Evolutionary conservation across 2,888 invertebrate genomes (phyloP).

Genomic region (Drosophila macrospina): DNA sequence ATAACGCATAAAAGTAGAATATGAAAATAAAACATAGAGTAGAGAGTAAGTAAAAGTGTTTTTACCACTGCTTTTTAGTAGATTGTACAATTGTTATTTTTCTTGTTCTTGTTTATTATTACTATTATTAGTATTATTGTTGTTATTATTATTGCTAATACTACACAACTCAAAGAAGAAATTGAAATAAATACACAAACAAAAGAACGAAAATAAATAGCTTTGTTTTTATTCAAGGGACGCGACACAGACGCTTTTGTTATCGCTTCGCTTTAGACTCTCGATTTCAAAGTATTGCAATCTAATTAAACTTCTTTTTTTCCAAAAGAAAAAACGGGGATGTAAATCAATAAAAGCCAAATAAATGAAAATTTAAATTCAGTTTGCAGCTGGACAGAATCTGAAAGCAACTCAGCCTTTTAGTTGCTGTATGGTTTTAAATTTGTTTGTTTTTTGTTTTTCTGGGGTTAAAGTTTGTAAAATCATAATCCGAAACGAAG

Average conservation of each 20-base stretch:
- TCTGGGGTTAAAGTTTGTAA: not conserved
- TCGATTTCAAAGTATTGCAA: slow-evolving; percentile 82
- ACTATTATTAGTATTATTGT: slow-evolving; percentile 12
- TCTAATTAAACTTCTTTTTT: slow-evolving; percentile 67
- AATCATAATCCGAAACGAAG: not conserved
- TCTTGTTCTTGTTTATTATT: slow-evolving; percentile 26
- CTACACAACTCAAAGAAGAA: slow-evolving; percentile 7
- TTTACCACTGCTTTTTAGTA: slow-evolving; percentile 26
- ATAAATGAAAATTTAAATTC: slow-evolving; percentile 28
- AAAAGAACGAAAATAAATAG: slow-evolving; percentile 19
- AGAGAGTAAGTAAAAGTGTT: slow-evolving; percentile 39
- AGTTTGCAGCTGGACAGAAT: slow-evolving; percentile 18
- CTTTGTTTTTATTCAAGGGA: slow-evolving; percentile 12
- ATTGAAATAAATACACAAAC: slow-evolving; percentile 17
- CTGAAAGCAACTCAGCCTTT: slow-evolving; percentile 2
- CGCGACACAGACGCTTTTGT: slow-evolving; percentile 9
- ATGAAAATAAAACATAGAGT: slow-evolving; percentile 72
- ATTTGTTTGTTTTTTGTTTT: not conserved
- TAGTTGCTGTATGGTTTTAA: not conserved
- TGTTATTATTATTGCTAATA: slow-evolving; percentile 10
- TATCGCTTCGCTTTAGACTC: slow-evolving; percentile 20
- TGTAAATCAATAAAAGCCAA: slow-evolving; percentile 38
- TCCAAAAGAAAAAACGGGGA: slow-evolving; percentile 35
- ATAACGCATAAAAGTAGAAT: slow-evolving; percentile 54
- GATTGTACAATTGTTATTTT: slow-evolving; percentile 6